Evolutionary conservation across 2,888 invertebrate species (phyloP), one percentile per base, ranked within the genome.

Genomic region (Caenorhabditis panamensis): DNA sequence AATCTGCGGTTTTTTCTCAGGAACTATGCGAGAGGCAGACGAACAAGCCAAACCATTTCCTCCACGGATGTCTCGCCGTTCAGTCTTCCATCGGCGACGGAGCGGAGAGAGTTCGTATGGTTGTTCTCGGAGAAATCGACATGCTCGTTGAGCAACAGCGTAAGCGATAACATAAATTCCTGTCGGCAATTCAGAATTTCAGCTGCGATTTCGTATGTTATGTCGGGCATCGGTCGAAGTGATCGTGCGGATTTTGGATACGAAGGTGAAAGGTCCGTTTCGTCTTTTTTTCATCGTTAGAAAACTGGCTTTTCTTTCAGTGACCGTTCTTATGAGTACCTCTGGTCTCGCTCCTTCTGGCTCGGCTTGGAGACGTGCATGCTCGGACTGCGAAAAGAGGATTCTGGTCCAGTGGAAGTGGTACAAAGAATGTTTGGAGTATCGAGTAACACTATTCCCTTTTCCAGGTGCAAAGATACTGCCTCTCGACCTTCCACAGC

Each of bases 291-390:
- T n/a, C n/a, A 53, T 6, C 41, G 49, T 58, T 0, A 51, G 31
- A 36, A 20, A 51, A 36, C 13, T 20, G 24, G 20, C 0, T 36
- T 9, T 8, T 41, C 0, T 59, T 69, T 62, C 53, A 72, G 72
- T 1, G 18, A 6, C 13, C 20, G 44, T 2, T 47, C 31, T 5
- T 64, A 49, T 13, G 63, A 72, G 4, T 72, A 72, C n/a, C 5
- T 72, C 1, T 72, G 72, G 72, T 72, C 72, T 2, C 72, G 72
- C 9, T 63, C 63, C n/a, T 72, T 72, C 20, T 72, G 72, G 72
- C 56, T 72, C 3, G 72, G 72, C 2, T 20, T 64, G 2, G 36
- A 8, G 18, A 22, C 16, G 13, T 72, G 56, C n/a, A 1, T 72
- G 0, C 18, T 72, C 28, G 72, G 72, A 36, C 53, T 72, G 72